Evolutionary conservation across 2,888 invertebrate species (phyloP), one percentile per base, ranked within the genome.

Genomic region (Lacanobia oleracea): DNA sequence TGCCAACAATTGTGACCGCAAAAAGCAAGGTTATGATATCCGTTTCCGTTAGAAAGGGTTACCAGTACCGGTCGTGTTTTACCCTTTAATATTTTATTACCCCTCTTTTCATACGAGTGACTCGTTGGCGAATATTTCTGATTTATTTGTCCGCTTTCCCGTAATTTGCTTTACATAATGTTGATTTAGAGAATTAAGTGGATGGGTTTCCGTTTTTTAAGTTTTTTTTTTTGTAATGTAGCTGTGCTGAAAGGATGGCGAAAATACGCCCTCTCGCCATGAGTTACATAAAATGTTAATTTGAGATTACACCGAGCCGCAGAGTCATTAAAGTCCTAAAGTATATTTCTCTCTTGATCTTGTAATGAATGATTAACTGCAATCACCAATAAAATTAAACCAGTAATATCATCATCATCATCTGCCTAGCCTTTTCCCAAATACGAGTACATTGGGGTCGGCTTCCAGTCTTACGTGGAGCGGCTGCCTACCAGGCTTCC

Each of bases 21-120:
- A 88, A 88, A 89, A 89, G 89, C 86, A 84, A 88, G 88, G 90
- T 89, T 90, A 90, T 90, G 89, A 91, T 88, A 89, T 90, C 89
- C 89, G 88, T 68, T 91, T 91, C 91, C 91, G 86, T 75, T 77
- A 74, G 87, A 69, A 88, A 89, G 90, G 89, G 88, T 87, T 88
- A 80, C 88, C 85, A 88, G 85, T 59, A 73, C 62, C 71, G 79
- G 86, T 84, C 89, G 86, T 90, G 88, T 89, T 89, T 89, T 88
- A 88, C 89, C 88, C 90, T 89, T 87, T 83, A 77, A 88, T 86
- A 86, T 88, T 88, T 87, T 90, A 90, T 81, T 81, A 85, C 82
- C 80, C 81, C 74, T 84, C 79, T 77, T 84, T 85, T 85, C 85
- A 85, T 85, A 68, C 75, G 75, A 81, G 82, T 77, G 81, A 77